phyloP scores from a whole-genome alignment of 2,113 vertebrate species.

The Indicator maculatus region DNA sequence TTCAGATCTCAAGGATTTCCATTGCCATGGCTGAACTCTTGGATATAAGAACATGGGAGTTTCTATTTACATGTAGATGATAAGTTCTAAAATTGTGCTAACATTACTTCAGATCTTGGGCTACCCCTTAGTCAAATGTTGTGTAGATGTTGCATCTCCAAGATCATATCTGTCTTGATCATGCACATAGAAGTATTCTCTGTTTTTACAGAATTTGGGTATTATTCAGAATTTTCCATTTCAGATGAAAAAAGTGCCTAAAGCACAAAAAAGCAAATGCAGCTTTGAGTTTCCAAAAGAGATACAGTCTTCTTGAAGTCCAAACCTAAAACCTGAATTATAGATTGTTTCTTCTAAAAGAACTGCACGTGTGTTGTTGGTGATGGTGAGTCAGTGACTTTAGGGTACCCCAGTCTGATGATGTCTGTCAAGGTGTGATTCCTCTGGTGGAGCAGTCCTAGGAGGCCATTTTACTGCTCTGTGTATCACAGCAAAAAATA shows the following conservation, averaged over 20 bases:
- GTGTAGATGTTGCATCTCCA: not conserved
- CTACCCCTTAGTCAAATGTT: not conserved
- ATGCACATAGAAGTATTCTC: accelerated
- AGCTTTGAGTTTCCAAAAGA: not conserved
- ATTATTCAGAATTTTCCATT: not conserved
- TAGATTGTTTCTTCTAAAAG: not conserved
- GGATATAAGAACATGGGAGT: not conserved
- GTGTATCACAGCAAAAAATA: not conserved
- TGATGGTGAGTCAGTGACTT: accelerated
- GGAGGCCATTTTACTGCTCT: not conserved
- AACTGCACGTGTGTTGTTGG: accelerated
- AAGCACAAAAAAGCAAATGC: not conserved
- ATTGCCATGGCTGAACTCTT: not conserved
- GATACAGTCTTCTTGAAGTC: not conserved
- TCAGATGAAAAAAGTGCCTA: not conserved
- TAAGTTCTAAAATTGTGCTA: not conserved
- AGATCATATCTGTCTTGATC: not conserved
- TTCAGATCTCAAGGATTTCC: not conserved
- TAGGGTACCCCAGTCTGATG: not conserved
- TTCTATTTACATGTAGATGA: not conserved
- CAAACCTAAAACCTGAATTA: not conserved
- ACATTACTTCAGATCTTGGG: not conserved
- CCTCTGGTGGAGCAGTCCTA: not conserved
- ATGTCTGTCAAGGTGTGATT: not conserved
- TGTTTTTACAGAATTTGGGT: not conserved